Base-by-base conservation (phyloP, 2,888 invertebrate genomes). In the Caenorhabditis afra region DNA sequence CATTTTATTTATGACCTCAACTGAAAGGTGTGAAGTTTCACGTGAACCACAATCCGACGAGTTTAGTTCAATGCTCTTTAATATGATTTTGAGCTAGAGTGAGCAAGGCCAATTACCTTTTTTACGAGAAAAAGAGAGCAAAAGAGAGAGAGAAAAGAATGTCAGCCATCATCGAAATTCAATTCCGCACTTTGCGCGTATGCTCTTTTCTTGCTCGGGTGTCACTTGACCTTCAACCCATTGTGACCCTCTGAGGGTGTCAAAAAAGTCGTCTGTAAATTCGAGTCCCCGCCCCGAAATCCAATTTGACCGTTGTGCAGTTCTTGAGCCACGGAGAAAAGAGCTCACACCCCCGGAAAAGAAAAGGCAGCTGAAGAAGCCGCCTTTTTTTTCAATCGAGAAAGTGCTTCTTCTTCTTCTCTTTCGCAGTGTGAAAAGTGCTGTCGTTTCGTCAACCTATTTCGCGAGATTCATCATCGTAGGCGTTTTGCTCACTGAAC, bases 161-260 rank as follows among this genome's bases (percentile, higher is more conserved):
- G 65, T 18, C 35, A 44, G 22, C 66, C 35, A 55, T 29, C 29
- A 29, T 29, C 29, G 29, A 14, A 67, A 57, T 55, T 58, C 47
- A 49, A 55, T 67, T 55, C 57, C 55, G 11, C 39, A 14, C 16
- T 22, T 18, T 23, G 10, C 41, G 4, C 41, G 41, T 41, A 29
- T 29, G 29, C 29, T 29, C 29, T 29, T 29, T 29, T 29, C 29
- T 29, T 29, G 29, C 29, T 29, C 53, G 16, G 45, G 67, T 55
- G 70, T 62, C 70, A 70, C 70, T 70, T 70, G 61, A 70, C 61
- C 47, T 16, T 35, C 55, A 22, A 23, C 70, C 45, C 50, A 64
- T 62, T 64, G 57, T 35, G 14, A 50, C 41, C 37, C 16, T 10
- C 14, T 23, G 68, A 35, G 61, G 61, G 68, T 53, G 70, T 57